Evolutionary conservation across 2,113 vertebrate genomes (phyloP).

Genomic region (Alaudala cheleensis): DNA sequence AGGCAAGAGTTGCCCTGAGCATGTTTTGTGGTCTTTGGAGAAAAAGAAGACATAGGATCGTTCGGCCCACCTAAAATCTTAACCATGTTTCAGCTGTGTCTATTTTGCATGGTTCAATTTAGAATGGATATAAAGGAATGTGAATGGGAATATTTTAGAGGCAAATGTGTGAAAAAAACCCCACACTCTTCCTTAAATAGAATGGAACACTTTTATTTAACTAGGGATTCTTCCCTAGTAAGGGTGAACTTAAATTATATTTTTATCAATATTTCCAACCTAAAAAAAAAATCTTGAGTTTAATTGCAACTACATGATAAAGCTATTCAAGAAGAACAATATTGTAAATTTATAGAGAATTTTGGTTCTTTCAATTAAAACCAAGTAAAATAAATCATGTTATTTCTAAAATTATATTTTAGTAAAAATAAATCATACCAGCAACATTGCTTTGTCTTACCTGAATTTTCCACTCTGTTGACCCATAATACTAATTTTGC

Average conservation of each 20-base stretch:
- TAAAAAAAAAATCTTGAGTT: neutral
- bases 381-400: neutral
- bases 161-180: accelerated
- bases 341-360: neutral
- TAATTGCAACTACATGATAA: neutral
- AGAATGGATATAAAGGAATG: neutral
- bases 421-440: neutral
- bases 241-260: neutral
- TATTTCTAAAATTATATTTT: neutral
- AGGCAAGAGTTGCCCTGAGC: neutral
- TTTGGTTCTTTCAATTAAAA: neutral
- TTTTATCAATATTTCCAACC: neutral
- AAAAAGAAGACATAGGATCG: neutral
- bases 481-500: neutral
- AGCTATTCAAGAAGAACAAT: neutral
- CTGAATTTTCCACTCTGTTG: neutral
- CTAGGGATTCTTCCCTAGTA: neutral
- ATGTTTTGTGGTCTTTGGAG: neutral
- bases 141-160: neutral
- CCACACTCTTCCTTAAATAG: neutral
- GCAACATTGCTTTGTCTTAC: neutral
- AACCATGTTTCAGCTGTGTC: accelerated
- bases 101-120: neutral
- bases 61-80: neutral
- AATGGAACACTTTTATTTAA: neutral